A percentile compares a stretch with the other conserved stretches of the same genome.
Conservation (phyloP, 2,888 invertebrate genomes). For the Acrocyrtus sp. region DNA sequence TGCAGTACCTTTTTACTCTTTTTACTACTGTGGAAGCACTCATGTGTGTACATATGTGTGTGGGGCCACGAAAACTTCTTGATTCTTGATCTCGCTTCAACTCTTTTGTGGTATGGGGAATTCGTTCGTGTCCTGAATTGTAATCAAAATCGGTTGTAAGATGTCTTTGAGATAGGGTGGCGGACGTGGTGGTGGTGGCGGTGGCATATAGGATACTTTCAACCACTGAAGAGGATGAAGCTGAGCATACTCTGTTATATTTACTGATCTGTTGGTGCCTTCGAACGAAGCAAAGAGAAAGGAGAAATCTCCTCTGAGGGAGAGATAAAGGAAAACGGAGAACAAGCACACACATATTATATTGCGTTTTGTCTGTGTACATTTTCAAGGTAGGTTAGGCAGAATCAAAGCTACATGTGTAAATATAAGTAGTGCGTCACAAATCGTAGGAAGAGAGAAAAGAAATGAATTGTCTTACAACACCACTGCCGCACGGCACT, state of each 20-base stretch:
- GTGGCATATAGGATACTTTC: no score
- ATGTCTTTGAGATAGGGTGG: constrained; percentile 36
- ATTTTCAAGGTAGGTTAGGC: constrained; percentile 46
- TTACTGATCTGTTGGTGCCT: no score
- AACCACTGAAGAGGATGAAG: no score
- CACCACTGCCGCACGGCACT: neutral
- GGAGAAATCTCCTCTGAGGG: no score
- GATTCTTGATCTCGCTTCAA: constrained; percentile 53
- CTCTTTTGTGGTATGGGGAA: constrained; percentile 53
- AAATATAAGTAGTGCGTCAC: constrained; percentile 30
- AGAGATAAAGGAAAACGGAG: neutral
- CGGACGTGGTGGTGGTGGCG: constrained; percentile 5
- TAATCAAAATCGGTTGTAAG: constrained; percentile 46
- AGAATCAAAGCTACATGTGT: constrained; percentile 41
- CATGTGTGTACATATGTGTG: constrained; percentile 27
- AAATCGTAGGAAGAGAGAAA: constrained; percentile 15
- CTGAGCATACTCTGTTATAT: no score
- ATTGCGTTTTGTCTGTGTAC: constrained; percentile 40
- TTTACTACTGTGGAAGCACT: neutral
- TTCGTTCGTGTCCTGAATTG: constrained; percentile 45
- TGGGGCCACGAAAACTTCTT: constrained; percentile 47
- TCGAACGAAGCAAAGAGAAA: neutral
- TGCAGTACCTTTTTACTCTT: no score
- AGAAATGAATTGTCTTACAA: constrained; percentile 4
- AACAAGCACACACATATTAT: constrained; percentile 16